These are phyloP conservation scores for Idaea aversata DNA, from an alignment of 2,888 invertebrate genomes.

Conservation along the genomic window DNA sequence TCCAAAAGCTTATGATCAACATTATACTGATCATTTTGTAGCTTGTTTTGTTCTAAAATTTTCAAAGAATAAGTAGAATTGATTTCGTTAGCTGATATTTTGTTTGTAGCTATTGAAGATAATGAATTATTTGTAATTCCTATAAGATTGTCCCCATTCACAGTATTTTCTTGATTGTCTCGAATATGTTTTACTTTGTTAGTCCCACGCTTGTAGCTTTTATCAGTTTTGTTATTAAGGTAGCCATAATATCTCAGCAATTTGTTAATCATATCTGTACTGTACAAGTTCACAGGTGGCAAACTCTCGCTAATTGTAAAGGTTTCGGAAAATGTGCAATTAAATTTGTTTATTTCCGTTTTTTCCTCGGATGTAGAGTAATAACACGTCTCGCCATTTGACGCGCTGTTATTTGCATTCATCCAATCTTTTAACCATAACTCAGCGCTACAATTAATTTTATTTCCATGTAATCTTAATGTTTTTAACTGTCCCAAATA, in stretches of 20 bases:
- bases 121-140: neutral
- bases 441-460: constrained; percentile 84
- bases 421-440: constrained; percentile 86
- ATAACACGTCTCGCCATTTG: constrained; percentile 66
- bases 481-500: constrained; percentile 85
- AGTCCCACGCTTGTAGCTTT: constrained; percentile 45
- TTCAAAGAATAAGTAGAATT: constrained; percentile 57
- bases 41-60: constrained; percentile 60
- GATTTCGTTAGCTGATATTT: constrained; percentile 46
- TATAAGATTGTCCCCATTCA: constrained; percentile 16
- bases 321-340: constrained; percentile 74
- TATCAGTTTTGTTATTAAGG: constrained; percentile 70
- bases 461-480: constrained; percentile 85
- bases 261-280: constrained; percentile 77
- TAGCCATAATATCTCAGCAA: constrained; percentile 71
- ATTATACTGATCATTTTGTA: constrained; percentile 56
- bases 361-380: constrained; percentile 69
- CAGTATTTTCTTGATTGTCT: constrained; percentile 27
- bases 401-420: constrained; percentile 67
- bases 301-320: constrained; percentile 75
- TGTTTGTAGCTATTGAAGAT: constrained; percentile 41
- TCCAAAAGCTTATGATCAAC: constrained; percentile 60
- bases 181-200: constrained; percentile 38
- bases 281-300: constrained; percentile 73
- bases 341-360: constrained; percentile 68